A percentile compares a stretch with the other conserved stretches of the same genome.
These are phyloP conservation scores for Protobothrops mucrosquamatus DNA, from an alignment of 2,113 vertebrate species.

Conservation along the genomic window DNA sequence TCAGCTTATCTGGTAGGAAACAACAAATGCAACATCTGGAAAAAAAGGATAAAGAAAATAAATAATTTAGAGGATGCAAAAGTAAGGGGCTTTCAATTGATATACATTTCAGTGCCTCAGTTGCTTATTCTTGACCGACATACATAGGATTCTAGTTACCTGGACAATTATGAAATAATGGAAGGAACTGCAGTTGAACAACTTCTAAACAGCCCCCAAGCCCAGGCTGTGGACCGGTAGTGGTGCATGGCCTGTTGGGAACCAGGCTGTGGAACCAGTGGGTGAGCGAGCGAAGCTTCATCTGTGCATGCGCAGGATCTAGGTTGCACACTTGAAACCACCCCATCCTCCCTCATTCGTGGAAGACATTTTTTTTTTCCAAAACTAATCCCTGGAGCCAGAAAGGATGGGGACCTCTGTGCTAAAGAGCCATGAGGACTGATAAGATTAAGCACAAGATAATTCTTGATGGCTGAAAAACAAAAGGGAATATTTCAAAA, in stretches of 20 bases:
- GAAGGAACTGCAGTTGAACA: background rate
- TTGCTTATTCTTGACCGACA: background rate
- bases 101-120: background rate
- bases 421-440: background rate
- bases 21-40: background rate
- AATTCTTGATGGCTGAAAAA: background rate
- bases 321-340: background rate
- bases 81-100: background rate
- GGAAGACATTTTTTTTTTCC: background rate
- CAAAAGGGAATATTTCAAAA: background rate
- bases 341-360: background rate
- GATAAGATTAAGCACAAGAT: background rate
- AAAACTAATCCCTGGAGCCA: background rate
- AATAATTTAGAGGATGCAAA: background rate
- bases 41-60: background rate
- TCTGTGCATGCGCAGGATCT: background rate
- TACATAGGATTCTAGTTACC: background rate
- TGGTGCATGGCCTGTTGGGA: background rate
- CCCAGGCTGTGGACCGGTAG: background rate
- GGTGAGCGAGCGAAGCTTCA: background rate
- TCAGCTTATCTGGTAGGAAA: background rate
- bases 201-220: background rate
- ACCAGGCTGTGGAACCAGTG: background rate
- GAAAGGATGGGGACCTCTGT: background rate
- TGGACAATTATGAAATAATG: background rate